phyloP scores from a whole-genome alignment of 2,888 invertebrate species.

The Tineola bisselliella region DNA sequence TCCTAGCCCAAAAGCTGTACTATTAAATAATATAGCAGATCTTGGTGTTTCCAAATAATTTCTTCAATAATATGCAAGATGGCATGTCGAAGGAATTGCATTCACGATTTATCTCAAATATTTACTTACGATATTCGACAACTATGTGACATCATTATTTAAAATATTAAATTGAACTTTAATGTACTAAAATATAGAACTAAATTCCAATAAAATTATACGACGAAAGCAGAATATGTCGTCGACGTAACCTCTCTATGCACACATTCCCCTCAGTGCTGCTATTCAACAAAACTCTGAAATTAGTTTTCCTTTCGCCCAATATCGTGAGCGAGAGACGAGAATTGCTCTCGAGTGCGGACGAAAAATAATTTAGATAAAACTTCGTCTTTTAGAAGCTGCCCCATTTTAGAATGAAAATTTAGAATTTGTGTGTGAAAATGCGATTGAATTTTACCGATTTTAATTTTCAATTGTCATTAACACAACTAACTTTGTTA shows the following conservation, averaged over 20 bases:
- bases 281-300: conserved; percentile 14
- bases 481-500: neutral
- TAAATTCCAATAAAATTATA: neutral
- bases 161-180: neutral
- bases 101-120: neutral
- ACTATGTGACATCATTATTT: neutral
- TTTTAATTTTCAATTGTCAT: neutral
- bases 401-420: neutral
- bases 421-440: neutral
- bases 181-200: neutral
- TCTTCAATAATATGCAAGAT: neutral
- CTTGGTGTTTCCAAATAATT: no score
- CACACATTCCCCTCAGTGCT: conserved; percentile 3
- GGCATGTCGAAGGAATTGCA: neutral
- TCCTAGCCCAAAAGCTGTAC: no score
- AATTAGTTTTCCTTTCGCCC: conserved; percentile 14
- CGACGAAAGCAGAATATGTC: neutral
- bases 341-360: conserved; percentile 2
- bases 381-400: conserved; percentile 6
- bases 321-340: conserved; percentile 6
- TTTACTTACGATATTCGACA: neutral
- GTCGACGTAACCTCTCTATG: neutral
- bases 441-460: neutral
- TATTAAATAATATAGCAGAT: no score
- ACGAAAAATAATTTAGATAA: conserved; percentile 12